Evolutionary conservation across 1,140 invertebrate genomes (phyloP).

Genomic region (Choristoneura fumiferana): DNA sequence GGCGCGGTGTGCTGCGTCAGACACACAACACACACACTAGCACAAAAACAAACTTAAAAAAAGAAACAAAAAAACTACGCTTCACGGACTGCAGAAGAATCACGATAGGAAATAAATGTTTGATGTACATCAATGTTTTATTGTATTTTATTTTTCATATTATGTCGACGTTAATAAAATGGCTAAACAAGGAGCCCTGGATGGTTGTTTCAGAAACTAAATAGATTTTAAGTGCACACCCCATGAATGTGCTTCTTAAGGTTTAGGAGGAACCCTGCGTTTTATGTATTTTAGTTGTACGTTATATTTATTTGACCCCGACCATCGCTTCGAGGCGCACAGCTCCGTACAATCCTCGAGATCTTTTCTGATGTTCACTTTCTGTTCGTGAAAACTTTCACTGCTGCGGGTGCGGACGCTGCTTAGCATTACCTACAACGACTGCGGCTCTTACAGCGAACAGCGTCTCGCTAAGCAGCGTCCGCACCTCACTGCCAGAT

Average conservation of each 20-base stretch:
- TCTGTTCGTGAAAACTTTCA: slow-evolving; percentile 46
- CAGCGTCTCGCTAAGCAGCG: neutral
- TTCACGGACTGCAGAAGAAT: slow-evolving; percentile 20
- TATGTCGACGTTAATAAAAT: slow-evolving; percentile 32
- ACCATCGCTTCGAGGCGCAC: slow-evolving; percentile 69
- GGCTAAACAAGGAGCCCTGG: slow-evolving; percentile 63
- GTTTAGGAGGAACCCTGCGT: slow-evolving; percentile 68
- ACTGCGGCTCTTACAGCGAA: no score
- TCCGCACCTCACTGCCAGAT: neutral
- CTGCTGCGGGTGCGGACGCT: slow-evolving; percentile 48
- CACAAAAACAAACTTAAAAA: slow-evolving; percentile 45
- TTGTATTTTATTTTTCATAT: slow-evolving; percentile 34
- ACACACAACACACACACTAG: slow-evolving; percentile 42
- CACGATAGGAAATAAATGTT: slow-evolving; percentile 32
- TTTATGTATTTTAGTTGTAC: slow-evolving; percentile 52
- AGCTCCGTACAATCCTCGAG: slow-evolving; percentile 53
- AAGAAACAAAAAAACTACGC: slow-evolving; percentile 35
- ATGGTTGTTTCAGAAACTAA: slow-evolving; percentile 54
- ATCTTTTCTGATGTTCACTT: slow-evolving; percentile 42
- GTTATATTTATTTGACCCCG: slow-evolving; percentile 60
- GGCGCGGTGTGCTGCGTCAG: slow-evolving; percentile 36
- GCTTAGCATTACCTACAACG: neutral
- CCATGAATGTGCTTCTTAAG: slow-evolving; percentile 77
- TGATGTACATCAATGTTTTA: slow-evolving; percentile 48
- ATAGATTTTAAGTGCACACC: slow-evolving; percentile 72